Percentiles rank a stretch among this genome's conserved stretches.
These are phyloP conservation scores for Dendronephthya gigantea DNA, from an alignment of 64 coral and sea anemone genomes.

Conservation along the genomic window DNA sequence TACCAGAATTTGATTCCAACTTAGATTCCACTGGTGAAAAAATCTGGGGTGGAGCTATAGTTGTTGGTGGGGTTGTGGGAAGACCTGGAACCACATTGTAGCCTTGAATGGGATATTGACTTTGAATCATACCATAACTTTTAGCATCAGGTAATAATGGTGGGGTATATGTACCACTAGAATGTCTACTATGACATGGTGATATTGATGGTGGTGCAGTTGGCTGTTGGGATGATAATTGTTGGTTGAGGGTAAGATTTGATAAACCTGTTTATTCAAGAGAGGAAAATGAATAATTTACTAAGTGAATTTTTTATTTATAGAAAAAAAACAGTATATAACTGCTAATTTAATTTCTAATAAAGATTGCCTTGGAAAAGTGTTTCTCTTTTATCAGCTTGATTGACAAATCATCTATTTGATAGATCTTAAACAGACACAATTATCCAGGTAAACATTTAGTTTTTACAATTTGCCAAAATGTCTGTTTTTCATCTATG, in stretches of 20 bases:
- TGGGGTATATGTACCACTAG: not conserved
- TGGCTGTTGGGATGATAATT: not conserved
- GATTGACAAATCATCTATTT: too few relatives aligned
- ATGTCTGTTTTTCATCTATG: too few relatives aligned
- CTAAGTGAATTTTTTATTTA: not conserved
- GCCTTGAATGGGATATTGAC: not conserved
- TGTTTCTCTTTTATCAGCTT: too few relatives aligned
- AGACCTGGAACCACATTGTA: not conserved
- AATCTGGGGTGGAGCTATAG: not conserved
- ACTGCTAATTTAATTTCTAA: too few relatives aligned
- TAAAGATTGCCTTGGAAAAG: too few relatives aligned
- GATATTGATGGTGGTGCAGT: not conserved
- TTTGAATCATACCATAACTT: not conserved
- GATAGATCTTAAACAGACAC: too few relatives aligned
- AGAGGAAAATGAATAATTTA: not conserved
- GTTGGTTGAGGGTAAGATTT: not conserved
- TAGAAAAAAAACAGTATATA: too few relatives aligned
- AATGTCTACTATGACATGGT: constrained; percentile 6
- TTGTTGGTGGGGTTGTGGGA: not conserved
- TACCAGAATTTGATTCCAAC: not conserved
- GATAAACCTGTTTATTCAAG: not conserved
- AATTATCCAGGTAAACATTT: too few relatives aligned
- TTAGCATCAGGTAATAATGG: constrained; percentile 1
- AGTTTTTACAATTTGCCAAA: too few relatives aligned
- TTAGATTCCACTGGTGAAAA: not conserved